phyloP scores from a whole-genome alignment of 2,113 vertebrate genomes.

The Pristiophorus japonicus region DNA sequence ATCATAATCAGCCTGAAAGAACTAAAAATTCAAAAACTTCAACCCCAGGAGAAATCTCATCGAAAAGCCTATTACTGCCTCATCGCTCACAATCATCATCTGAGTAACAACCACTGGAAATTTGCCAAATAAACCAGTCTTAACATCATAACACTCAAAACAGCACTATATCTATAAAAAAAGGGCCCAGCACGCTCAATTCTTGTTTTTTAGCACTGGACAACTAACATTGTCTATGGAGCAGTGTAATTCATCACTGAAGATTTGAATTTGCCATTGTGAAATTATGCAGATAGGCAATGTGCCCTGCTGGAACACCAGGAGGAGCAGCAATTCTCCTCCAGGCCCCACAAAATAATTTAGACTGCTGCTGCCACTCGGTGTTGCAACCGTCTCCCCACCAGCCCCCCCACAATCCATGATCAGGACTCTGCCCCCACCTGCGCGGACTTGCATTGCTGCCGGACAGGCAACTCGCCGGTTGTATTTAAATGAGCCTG shows the following conservation, averaged over 20 bases:
- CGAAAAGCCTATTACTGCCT: not conserved
- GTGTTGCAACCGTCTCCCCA: too few relatives aligned
- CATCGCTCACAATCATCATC: slow-evolving; percentile 21
- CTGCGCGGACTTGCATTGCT: too few relatives aligned
- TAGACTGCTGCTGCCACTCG: too few relatives aligned
- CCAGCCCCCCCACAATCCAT: too few relatives aligned
- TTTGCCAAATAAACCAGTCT: not conserved
- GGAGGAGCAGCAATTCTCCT: too few relatives aligned
- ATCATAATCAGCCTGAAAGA: not conserved
- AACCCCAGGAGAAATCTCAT: slow-evolving; percentile 13
- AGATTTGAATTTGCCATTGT: not conserved
- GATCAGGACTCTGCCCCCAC: too few relatives aligned
- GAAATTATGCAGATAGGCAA: not conserved
- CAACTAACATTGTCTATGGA: not conserved
- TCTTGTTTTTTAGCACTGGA: not conserved
- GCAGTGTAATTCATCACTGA: too few relatives aligned
- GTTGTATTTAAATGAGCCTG: too few relatives aligned
- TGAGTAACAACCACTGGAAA: not conserved
- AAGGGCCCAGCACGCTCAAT: not conserved
- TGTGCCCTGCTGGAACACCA: not conserved
- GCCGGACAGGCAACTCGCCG: too few relatives aligned
- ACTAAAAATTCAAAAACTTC: not conserved
- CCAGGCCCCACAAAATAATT: too few relatives aligned
- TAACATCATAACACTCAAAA: not conserved
- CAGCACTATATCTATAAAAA: not conserved